phyloP scores from a whole-genome alignment of 1,140 invertebrate genomes.

The Eriocheir sinensis region DNA sequence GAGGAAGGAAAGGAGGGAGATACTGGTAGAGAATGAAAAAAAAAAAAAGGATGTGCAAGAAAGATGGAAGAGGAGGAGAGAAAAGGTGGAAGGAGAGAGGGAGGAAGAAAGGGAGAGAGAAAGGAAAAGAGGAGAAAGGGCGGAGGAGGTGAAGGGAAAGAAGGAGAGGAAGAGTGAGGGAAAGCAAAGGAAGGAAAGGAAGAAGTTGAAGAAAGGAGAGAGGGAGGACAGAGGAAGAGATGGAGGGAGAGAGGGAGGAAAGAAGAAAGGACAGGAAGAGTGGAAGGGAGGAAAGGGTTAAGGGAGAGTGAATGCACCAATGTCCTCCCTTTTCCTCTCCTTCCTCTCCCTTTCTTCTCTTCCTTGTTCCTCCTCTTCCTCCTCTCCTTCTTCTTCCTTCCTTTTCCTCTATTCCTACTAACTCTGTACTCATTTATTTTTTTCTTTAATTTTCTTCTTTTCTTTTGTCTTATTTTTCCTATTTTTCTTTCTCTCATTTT shows the following conservation, averaged over 20 bases:
- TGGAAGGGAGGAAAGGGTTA: background rate
- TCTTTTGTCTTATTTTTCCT: background rate
- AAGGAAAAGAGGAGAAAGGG: background rate
- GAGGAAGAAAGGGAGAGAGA: background rate
- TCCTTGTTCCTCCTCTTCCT: background rate
- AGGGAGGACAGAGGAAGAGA: background rate
- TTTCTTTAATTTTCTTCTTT: background rate
- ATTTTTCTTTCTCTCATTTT: conserved; percentile 3
- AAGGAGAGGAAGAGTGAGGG: background rate
- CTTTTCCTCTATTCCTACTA: background rate
- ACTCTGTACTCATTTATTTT: background rate
- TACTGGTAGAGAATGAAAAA: background rate
- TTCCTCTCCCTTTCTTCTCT: background rate
- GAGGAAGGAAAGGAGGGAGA: background rate
- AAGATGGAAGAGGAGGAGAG: background rate
- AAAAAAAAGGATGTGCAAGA: background rate
- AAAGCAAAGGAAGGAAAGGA: background rate
- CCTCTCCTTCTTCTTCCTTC: background rate
- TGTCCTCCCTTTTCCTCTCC: background rate
- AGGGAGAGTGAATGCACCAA: background rate
- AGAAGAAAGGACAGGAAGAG: background rate
- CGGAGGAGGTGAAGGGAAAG: background rate
- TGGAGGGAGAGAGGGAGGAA: background rate
- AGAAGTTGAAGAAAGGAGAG: background rate
- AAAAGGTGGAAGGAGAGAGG: conserved; percentile 5